phyloP scores from a whole-genome alignment of 2,113 vertebrate species.

The Platanista minor region DNA sequence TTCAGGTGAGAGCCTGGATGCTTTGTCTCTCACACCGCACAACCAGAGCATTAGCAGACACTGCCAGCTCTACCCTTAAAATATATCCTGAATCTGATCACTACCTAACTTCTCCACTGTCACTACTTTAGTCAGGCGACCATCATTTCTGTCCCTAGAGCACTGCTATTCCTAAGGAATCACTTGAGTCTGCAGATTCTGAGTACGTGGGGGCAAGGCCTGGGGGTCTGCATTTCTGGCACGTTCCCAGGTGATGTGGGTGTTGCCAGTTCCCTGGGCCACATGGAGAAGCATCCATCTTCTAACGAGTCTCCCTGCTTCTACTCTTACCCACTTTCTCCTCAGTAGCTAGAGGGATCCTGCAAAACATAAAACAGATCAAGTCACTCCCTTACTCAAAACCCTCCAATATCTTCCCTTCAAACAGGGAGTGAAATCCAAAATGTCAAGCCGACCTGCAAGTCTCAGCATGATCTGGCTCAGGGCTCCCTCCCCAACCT shows the following conservation, averaged over 20 bases:
- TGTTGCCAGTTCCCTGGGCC: rapidly evolving
- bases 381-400: background rate
- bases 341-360: too few relatives aligned
- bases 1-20: background rate
- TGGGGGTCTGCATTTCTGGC: background rate
- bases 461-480: background rate
- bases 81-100: background rate
- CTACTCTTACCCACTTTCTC: background rate
- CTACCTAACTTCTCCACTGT: background rate
- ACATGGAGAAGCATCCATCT: background rate
- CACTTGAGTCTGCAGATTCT: background rate
- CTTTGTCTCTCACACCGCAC: background rate
- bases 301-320: background rate
- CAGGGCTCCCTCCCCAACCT: background rate
- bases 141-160: background rate
- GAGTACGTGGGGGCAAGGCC: background rate
- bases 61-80: background rate
- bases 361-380: background rate
- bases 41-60: background rate
- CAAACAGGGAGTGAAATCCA: background rate
- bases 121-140: background rate
- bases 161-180: background rate
- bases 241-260: background rate
- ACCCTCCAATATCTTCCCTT: background rate
- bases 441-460: background rate